Evolutionary conservation across 2,797 vertebrate genomes (phyloP).

Genomic region (Micropoecilia bifurca): DNA sequence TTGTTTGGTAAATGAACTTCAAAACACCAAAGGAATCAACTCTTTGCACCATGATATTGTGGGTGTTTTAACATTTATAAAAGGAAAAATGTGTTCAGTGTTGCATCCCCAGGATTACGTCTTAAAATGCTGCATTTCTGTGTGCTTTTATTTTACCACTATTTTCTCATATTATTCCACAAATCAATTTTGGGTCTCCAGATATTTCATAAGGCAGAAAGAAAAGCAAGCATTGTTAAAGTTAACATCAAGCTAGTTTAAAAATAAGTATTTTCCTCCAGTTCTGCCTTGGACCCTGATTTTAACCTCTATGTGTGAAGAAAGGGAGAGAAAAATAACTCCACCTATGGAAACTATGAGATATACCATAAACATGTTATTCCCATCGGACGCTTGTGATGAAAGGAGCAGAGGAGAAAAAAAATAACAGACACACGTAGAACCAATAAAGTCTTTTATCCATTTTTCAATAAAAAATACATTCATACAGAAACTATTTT

Average conservation of each 20-base stretch:
- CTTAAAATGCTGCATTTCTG: not conserved
- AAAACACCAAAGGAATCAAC: not conserved
- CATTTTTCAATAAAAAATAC: conserved; percentile 99
- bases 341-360: conserved; percentile 27
- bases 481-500: conserved; percentile 99
- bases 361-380: conserved; percentile 23
- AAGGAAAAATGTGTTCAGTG: not conserved
- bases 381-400: conserved; percentile 15
- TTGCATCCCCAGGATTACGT: not conserved
- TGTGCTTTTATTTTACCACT: not conserved
- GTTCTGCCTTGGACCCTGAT: conserved; percentile 15
- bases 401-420: conserved; percentile 16
- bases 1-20: not conserved
- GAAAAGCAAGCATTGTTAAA: not conserved
- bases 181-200: not conserved
- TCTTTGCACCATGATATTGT: not conserved
- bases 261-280: conserved; percentile 7
- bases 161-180: not conserved
- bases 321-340: not conserved
- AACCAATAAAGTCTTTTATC: conserved; percentile 80
- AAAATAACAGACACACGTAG: conserved; percentile 52
- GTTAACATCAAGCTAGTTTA: not conserved
- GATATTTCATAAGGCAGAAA: not conserved
- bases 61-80: not conserved
- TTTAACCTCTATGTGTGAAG: conserved; percentile 21